Percentiles rank a stretch among this genome's conserved stretches.
phyloP scores from a whole-genome alignment of 2,888 invertebrate species.

The Halictus quadricinctus region DNA sequence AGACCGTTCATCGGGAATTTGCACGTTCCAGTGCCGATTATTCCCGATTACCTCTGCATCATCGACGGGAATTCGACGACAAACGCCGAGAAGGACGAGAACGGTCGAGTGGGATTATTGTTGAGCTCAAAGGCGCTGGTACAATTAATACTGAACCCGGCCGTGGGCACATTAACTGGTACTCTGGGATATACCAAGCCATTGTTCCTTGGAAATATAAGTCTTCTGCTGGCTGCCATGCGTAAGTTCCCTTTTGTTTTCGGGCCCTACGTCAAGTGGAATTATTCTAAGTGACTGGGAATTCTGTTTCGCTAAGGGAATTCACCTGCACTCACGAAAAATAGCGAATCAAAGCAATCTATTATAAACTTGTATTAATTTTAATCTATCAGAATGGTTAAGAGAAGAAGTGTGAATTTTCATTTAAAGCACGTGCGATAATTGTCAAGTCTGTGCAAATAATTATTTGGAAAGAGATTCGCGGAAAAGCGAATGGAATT shows the following conservation, averaged over 20 bases:
- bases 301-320: not conserved
- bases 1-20: not conserved
- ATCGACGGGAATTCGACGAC: conserved; percentile 82
- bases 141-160: conserved; percentile 90
- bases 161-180: conserved; percentile 88
- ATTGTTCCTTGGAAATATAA: conserved; percentile 87
- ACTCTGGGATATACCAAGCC: conserved; percentile 88
- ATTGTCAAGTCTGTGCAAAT: no score
- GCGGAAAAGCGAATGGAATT: no score
- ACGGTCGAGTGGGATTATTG: conserved; percentile 87
- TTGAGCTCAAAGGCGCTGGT: conserved; percentile 91
- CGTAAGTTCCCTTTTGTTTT: conserved; percentile 83
- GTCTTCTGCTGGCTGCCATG: conserved; percentile 87
- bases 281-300: not conserved
- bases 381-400: no score
- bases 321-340: no score
- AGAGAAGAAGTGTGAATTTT: no score
- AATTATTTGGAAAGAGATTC: no score
- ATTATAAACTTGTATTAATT: no score
- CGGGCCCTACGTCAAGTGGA: not conserved
- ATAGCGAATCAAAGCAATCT: no score
- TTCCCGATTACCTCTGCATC: conserved; percentile 89
- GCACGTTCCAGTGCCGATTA: conserved; percentile 88
- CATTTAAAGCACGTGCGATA: no score
- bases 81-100: conserved; percentile 83